Conservation (phyloP, 2,797 vertebrate species). For the Enteromius treurensis region DNA sequence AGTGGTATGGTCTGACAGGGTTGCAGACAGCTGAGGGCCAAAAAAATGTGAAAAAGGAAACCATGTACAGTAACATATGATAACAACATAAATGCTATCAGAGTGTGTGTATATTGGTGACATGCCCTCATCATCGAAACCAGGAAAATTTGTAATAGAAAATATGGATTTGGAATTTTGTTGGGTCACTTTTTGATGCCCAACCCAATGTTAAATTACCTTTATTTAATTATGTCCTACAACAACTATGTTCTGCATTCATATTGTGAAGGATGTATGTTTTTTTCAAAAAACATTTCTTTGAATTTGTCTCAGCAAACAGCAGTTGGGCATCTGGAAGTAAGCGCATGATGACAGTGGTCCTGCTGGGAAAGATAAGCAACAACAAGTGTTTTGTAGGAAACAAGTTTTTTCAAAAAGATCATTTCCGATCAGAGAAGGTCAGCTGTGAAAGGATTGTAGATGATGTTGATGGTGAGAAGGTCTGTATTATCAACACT, state of each 20-base stretch:
- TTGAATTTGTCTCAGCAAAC: background rate
- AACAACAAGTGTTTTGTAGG: conserved; percentile 13
- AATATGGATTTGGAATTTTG: background rate
- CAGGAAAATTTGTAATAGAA: background rate
- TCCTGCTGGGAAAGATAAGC: conserved; percentile 44
- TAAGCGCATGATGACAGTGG: background rate
- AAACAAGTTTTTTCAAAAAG: conserved; percentile 9
- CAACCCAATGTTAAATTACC: background rate
- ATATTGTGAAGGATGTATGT: background rate
- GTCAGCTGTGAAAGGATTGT: background rate
- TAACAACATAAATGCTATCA: background rate
- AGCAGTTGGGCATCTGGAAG: background rate
- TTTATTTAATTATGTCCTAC: background rate
- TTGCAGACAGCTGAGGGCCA: background rate
- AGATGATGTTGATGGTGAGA: background rate
- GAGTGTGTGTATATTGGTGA: background rate
- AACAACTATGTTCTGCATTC: background rate
- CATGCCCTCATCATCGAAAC: background rate
- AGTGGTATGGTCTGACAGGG: background rate
- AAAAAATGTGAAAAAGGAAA: background rate
- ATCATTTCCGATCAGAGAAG: background rate
- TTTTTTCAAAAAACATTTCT: background rate
- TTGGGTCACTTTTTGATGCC: background rate
- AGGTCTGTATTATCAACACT: conserved; percentile 33
- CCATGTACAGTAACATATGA: background rate